Evolutionary conservation across 2,113 vertebrate species (phyloP).

Genomic region (Seriola aureovittata): DNA sequence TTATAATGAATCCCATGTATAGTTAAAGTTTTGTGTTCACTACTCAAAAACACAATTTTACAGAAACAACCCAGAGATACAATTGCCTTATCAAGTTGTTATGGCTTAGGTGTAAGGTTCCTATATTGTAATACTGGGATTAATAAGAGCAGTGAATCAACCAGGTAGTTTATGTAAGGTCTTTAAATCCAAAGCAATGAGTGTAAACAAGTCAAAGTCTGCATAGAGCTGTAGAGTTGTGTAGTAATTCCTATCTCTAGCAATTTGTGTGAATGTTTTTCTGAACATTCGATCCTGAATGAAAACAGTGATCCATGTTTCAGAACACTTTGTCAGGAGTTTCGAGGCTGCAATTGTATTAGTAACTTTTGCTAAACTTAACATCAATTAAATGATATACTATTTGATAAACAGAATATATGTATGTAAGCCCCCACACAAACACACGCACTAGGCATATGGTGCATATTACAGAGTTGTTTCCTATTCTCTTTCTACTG

Average conservation of each 20-base stretch:
- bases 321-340: constrained; percentile 16
- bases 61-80: not conserved
- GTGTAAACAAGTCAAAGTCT: not conserved
- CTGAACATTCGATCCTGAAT: not conserved
- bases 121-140: not conserved
- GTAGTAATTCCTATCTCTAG: not conserved
- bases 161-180: not conserved
- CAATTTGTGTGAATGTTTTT: not conserved
- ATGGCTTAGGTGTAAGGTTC: not conserved
- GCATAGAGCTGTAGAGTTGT: not conserved
- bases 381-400: constrained; percentile 33
- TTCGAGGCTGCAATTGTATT: constrained; percentile 16
- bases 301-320: constrained; percentile 5
- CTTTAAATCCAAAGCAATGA: not conserved
- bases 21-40: not conserved
- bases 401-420: constrained; percentile 67
- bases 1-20: constrained; percentile 24
- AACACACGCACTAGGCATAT: constrained; percentile 61
- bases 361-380: constrained; percentile 43
- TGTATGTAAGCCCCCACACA: constrained; percentile 41
- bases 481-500: constrained; percentile 81
- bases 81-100: not conserved
- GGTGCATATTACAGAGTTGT: constrained; percentile 68
- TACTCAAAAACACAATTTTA: not conserved
- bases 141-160: not conserved